A percentile compares a stretch with the other conserved stretches of the same genome.
These are phyloP conservation scores for Oophaga sylvatica DNA, from an alignment of 2,797 vertebrate genomes.

Conservation along the genomic window DNA sequence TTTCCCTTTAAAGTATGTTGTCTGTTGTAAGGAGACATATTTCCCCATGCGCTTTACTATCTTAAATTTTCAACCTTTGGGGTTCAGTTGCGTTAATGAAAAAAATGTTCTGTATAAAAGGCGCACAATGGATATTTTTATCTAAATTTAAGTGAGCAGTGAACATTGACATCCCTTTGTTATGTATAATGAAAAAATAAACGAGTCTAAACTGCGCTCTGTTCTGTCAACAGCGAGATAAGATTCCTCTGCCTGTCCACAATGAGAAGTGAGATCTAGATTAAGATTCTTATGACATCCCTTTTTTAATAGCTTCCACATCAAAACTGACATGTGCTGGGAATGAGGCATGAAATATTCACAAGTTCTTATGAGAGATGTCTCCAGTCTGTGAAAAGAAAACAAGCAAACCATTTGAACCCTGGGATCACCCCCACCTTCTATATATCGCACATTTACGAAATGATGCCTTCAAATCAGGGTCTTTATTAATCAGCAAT, in stretches of 20 bases:
- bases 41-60: background rate
- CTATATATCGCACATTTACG: constrained; percentile 38
- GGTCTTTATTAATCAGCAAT: constrained; percentile 50
- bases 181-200: constrained; percentile 51
- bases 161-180: constrained; percentile 19
- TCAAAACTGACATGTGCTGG: constrained; percentile 47
- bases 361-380: constrained; percentile 40
- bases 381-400: constrained; percentile 48
- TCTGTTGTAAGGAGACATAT: background rate
- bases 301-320: constrained; percentile 56
- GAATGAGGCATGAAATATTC: constrained; percentile 54
- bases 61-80: background rate
- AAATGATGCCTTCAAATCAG: constrained; percentile 46
- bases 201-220: constrained; percentile 25
- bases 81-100: background rate
- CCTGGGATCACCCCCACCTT: background rate
- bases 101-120: background rate
- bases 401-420: constrained; percentile 39
- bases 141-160: constrained; percentile 28
- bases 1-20: background rate
- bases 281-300: constrained; percentile 57
- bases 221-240: constrained; percentile 41
- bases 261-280: constrained; percentile 46
- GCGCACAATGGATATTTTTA: background rate
- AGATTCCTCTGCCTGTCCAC: constrained; percentile 39